Evolutionary conservation across 1,140 invertebrate genomes (phyloP), one percentile per base, ranked within the genome.

Genomic region (Plutomurus gul): DNA sequence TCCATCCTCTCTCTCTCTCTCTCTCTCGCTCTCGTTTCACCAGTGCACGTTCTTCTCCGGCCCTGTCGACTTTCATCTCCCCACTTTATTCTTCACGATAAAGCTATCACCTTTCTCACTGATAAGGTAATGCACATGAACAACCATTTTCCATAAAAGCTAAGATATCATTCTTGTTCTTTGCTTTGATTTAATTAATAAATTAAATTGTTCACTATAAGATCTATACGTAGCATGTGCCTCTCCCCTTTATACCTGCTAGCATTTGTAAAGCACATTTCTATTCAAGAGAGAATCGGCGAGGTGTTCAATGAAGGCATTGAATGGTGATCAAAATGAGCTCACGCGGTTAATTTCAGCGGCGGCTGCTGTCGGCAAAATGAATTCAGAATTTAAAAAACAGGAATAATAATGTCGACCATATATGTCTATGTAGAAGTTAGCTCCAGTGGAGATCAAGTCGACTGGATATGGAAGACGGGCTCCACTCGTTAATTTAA

Each of bases 371-470:
- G 30, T 16, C 13, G 56, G 27, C 30, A 36, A 36, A 33, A 30
- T 33, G 56, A 65, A 65, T 65, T 65, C 56, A 65, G 56, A 65
- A 65, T 65, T 65, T 65, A 65, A 65, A 65, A 65, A 65, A 65
- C 30, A 65, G 56, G 56, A 65, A 65, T 65, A 65, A 65, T 65
- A 65, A 65, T 65, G 56, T 65, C 30, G 56, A 30, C 56, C 56
- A 65, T 65, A 65, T 65, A 65, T 65, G 56, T 65, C 56, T 36
- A 65, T n/a, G 8, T 13, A 30, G n/a, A n/a, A n/a, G n/a, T n/a
- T n/a, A 33, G 25, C 56, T 33, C 25, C 56, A 65, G 56, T 33
- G 30, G 56, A 65, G 56, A 65, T 56, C 51, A 47, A 47, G 43
- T 47, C 43, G 30, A 65, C 27, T 65, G 27, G 56, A 36, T 30